Percentiles rank a stretch among this genome's conserved stretches.
Evolutionary conservation across 2,797 vertebrate genomes (phyloP).

Genomic region (Anableps anableps): DNA sequence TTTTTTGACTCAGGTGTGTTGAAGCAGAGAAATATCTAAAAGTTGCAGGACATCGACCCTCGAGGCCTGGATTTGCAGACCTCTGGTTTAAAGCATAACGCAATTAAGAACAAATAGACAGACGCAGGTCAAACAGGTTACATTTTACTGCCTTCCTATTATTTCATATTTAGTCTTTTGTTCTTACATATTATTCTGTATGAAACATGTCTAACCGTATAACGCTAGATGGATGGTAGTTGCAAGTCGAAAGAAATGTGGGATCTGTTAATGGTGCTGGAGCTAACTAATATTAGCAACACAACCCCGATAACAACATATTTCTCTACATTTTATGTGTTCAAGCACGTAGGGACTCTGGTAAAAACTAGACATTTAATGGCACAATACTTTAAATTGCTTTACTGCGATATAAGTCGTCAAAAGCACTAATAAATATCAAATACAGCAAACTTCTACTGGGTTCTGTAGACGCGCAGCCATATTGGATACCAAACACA

Average conservation of each 20-base stretch:
- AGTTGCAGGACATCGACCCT: too few relatives aligned
- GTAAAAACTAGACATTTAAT: not conserved
- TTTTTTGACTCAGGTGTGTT: too few relatives aligned
- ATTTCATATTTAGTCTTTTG: not conserved
- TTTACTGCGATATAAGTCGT: not conserved
- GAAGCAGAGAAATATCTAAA: too few relatives aligned
- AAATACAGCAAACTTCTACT: not conserved
- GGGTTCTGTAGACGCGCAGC: not conserved
- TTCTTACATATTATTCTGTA: not conserved
- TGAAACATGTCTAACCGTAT: not conserved
- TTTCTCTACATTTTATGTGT: not conserved
- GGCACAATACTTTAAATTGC: not conserved
- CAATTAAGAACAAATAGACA: too few relatives aligned
- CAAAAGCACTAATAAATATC: not conserved
- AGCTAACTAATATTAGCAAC: not conserved
- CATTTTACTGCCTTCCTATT: not conserved
- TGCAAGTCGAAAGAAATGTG: too few relatives aligned
- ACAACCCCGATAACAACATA: not conserved
- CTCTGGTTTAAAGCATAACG: too few relatives aligned
- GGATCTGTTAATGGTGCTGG: too few relatives aligned
- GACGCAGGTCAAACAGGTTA: not conserved
- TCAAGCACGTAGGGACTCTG: not conserved
- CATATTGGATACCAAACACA: not conserved
- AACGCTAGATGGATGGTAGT: not conserved
- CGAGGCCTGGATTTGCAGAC: too few relatives aligned